Evolutionary conservation across 1,140 invertebrate genomes (phyloP), one percentile per base, ranked within the genome.

Genomic region (Arctopsyche grandis): DNA sequence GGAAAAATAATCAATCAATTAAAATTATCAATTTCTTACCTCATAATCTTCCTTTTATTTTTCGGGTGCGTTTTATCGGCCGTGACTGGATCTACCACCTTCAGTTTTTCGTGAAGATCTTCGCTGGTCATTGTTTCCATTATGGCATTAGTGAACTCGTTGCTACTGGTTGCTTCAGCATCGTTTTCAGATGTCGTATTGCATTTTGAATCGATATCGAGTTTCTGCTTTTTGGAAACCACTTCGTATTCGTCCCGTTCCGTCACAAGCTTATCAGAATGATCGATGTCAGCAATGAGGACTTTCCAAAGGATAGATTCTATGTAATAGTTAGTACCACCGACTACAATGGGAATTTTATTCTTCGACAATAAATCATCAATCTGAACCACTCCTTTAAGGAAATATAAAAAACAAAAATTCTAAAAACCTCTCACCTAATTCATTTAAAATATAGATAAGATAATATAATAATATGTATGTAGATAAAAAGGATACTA

Each of bases 291-390:
- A 82, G 90, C 89, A 1, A 98, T 90, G 3, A 98, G 89, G 79
- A 96, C 92, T 83, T 98, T 91, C 93, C 96, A 99, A 0, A 99
- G 89, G 9, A 99, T 85, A 3, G 96, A 93, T 89, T 99, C 99
- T 81, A 99, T 97, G 86, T 99, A 99, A 89, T 99, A 99, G 87
- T 98, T 97, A 4, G 99, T 99, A 16, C 99, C 99, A 46, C 99
- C 99, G 10, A 99, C 98, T 74, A 99, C 90, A 76, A 99, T 92
- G 0, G 99, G 98, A 24, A 98, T 85, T 86, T 96, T 97, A 21
- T 91, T 89, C 80, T 90, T 85, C 56, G 87, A 78, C 48, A 94
- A 86, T 44, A 99, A 86, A 69, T 92, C 89, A 66, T 98, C 92
- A 56, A 99, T 94, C 93, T 96, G 84, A 56, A 66, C 12, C 5